These are phyloP conservation scores for Perizoma affinitatum DNA, from an alignment of 2,888 invertebrate genomes.

Conservation along the genomic window DNA sequence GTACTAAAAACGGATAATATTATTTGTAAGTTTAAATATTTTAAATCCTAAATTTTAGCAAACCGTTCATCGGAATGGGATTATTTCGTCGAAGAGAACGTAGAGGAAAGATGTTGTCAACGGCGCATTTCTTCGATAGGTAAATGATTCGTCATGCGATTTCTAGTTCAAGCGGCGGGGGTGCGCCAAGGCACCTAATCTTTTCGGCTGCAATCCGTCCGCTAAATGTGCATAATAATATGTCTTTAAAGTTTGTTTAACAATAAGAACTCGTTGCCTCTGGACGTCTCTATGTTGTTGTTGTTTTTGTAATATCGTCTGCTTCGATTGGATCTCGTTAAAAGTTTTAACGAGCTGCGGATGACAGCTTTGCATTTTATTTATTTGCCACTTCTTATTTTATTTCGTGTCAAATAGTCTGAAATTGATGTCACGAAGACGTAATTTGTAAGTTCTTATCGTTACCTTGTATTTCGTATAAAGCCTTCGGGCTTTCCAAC, in stretches of 20 bases:
- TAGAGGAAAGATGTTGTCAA: no score
- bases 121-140: no score
- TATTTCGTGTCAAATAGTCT: slow-evolving; percentile 11
- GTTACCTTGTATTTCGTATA: slow-evolving; percentile 1
- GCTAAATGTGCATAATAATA: slow-evolving; percentile 14
- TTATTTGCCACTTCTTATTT: slow-evolving; percentile 19
- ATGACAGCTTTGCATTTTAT: slow-evolving; percentile 20
- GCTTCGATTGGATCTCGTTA: slow-evolving; percentile 40
- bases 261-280: slow-evolving; percentile 55
- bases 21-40: no score
- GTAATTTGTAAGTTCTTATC: neutral
- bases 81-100: no score
- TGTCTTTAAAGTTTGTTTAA: slow-evolving; percentile 51
- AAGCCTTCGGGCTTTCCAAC: slow-evolving; percentile 23
- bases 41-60: no score
- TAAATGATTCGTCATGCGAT: no score
- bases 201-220: slow-evolving; percentile 7
- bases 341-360: slow-evolving; percentile 34
- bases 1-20: no score
- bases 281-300: slow-evolving; percentile 43
- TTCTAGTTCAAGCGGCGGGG: neutral
- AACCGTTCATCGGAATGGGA: no score
- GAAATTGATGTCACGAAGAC: neutral
- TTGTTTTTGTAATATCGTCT: slow-evolving; percentile 31
- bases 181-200: neutral